Base-by-base conservation (phyloP, 2,888 invertebrate species). In the Hemicrepidius hirtus region DNA sequence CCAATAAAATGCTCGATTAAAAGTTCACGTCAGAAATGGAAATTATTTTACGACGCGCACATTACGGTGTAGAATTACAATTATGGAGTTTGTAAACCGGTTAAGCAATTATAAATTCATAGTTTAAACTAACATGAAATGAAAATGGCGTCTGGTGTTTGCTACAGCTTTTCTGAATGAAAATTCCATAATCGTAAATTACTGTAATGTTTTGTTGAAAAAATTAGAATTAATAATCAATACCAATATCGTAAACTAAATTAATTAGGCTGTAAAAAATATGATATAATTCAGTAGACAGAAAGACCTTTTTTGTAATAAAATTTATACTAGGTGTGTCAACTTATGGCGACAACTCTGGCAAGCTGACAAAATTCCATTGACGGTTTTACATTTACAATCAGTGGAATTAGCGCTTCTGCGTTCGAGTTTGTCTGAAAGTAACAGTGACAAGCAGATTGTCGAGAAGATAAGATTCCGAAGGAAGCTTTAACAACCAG, bases 1-100 rank as follows among this genome's bases (percentile, higher is more conserved):
- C 66, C 49, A 73, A 76, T 76, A 76, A 76, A 76, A 75, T 71
- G 35, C 59, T 70, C 75, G 63, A 75, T 71, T 76, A 73, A 75
- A 75, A 71, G 53, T 76, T 75, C 71, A 68, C 55, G 75, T 73
- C 73, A 63, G 68, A 66, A 70, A 18, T 59, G 49, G 74, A 68
- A 74, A 75, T 75, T 73, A 77, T 77, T 77, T 75, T 77, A 77
- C 59, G 73, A 73, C 50, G 65, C 59, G 44, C 73, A 67, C 53
- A 75, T 76, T 75, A 76, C 64, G 67, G 75, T 75, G 62, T 69
- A 73, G 70, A 76, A 73, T 75, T 75, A 75, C 75, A 77, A 73
- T 76, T 74, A 77, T 63, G 71, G 66, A 75, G 41, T 68, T 69
- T 66, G 69, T 63, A 77, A 76, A 78, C 75, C 75, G 71, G 73